Conservation (phyloP, 2,888 invertebrate species). For the Gandaritis pyraliata region DNA sequence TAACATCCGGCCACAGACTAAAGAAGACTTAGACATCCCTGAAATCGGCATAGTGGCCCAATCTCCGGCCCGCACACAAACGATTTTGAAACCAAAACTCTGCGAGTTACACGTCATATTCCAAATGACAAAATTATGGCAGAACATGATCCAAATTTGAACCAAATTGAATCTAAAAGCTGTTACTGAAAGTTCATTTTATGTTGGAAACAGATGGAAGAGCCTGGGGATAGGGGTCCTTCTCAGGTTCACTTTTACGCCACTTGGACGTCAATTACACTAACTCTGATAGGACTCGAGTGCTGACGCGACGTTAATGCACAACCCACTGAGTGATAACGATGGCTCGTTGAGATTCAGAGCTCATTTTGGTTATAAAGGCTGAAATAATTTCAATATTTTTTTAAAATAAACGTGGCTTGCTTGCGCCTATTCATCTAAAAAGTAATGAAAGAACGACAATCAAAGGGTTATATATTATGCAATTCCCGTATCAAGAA, state of each 20-base stretch:
- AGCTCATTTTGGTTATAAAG: slow-evolving; percentile 13
- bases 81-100: slow-evolving; percentile 11
- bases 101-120: slow-evolving; percentile 8
- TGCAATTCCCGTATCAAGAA: too few species aligned
- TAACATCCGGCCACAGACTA: slow-evolving; percentile 15
- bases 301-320: slow-evolving; percentile 30
- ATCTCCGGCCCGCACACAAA: not conserved
- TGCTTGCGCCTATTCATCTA: too few species aligned
- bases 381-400: slow-evolving; percentile 6
- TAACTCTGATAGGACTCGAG: slow-evolving; percentile 28
- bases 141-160: not conserved
- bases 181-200: slow-evolving; percentile 10
- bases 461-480: too few species aligned
- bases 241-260: slow-evolving; percentile 66
- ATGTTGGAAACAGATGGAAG: slow-evolving; percentile 11
- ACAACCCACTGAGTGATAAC: slow-evolving; percentile 31
- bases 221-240: slow-evolving; percentile 30
- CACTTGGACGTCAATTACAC: slow-evolving; percentile 50
- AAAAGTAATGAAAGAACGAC: too few species aligned
- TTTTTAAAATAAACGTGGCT: not conserved
- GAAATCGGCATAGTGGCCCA: slow-evolving; percentile 1
- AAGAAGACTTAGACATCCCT: slow-evolving; percentile 7
- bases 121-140: slow-evolving; percentile 3
- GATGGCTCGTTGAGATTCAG: slow-evolving; percentile 21
- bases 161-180: slow-evolving; percentile 14